These are phyloP conservation scores for Brachyhypopomus occidentalis DNA, from an alignment of 2,113 vertebrate genomes.

Conservation along the genomic window DNA sequence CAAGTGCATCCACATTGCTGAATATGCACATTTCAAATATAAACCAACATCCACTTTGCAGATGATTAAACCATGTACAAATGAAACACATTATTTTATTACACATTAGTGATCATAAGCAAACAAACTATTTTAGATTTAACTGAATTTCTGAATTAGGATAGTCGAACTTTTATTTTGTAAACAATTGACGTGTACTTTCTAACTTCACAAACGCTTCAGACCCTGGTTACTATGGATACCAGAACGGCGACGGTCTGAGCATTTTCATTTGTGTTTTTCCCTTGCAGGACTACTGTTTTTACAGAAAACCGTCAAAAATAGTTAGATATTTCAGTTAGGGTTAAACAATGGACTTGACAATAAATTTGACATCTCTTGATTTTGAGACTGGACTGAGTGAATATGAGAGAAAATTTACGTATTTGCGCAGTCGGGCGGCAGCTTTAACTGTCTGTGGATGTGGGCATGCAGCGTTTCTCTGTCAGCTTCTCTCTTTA, in stretches of 20 bases:
- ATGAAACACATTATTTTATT: no score
- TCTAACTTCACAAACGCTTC: neutral
- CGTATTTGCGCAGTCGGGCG: constrained; percentile 59
- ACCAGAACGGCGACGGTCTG: neutral
- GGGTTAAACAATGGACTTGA: constrained; percentile 57
- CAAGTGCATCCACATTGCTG: no score
- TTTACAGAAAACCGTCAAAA: neutral
- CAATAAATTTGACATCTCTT: constrained; percentile 60
- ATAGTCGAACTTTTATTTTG: constrained; percentile 23
- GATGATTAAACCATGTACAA: no score
- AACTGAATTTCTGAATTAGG: no score
- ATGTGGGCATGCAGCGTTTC: constrained; percentile 76
- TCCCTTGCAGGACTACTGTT: no score
- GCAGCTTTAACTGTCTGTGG: constrained; percentile 61
- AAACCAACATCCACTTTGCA: neutral
- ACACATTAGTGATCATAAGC: no score
- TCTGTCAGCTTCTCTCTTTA: constrained; percentile 65
- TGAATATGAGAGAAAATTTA: constrained; percentile 58
- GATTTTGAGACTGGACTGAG: constrained; percentile 64
- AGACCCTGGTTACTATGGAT: constrained; percentile 48
- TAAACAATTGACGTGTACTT: neutral
- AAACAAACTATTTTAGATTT: no score
- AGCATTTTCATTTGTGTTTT: no score
- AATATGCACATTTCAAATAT: neutral
- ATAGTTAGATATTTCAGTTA: neutral